These are phyloP conservation scores for Diploscapter pachys DNA, from an alignment of 1,140 invertebrate species.

Conservation along the genomic window DNA sequence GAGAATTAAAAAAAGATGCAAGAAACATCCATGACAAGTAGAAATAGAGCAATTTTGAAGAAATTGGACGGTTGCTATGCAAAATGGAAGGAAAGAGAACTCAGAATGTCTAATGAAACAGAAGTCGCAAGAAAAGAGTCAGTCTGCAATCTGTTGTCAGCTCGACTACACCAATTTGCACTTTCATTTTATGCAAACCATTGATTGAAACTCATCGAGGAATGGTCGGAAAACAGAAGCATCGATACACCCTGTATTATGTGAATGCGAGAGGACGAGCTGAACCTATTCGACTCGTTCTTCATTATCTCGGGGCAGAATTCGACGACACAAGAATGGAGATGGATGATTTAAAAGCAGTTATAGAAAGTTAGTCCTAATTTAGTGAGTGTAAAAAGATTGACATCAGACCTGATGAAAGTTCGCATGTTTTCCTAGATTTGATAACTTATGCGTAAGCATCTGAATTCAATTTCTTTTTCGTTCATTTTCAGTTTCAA, in stretches of 20 bases:
- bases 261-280: constrained; percentile 22
- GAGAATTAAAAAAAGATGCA: too few relatives aligned
- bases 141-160: too few relatives aligned
- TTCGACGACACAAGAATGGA: constrained; percentile 22
- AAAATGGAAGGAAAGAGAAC: too few relatives aligned
- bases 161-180: too few relatives aligned
- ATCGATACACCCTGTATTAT: constrained; percentile 25
- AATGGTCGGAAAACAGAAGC: not conserved
- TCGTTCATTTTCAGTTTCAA: not conserved
- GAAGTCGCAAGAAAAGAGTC: too few relatives aligned
- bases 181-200: too few relatives aligned
- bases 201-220: too few relatives aligned
- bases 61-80: too few relatives aligned
- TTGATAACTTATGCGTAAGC: not conserved
- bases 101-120: too few relatives aligned
- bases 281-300: constrained; percentile 26
- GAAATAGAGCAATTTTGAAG: too few relatives aligned
- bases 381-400: not conserved
- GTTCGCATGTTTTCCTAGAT: not conserved
- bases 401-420: not conserved
- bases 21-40: too few relatives aligned
- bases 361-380: constrained; percentile 2
- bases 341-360: not conserved
- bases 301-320: constrained; percentile 14
- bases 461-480: not conserved